These are phyloP conservation scores for Zonotrichia albicollis DNA, from an alignment of 2,797 vertebrate species.

Conservation along the genomic window DNA sequence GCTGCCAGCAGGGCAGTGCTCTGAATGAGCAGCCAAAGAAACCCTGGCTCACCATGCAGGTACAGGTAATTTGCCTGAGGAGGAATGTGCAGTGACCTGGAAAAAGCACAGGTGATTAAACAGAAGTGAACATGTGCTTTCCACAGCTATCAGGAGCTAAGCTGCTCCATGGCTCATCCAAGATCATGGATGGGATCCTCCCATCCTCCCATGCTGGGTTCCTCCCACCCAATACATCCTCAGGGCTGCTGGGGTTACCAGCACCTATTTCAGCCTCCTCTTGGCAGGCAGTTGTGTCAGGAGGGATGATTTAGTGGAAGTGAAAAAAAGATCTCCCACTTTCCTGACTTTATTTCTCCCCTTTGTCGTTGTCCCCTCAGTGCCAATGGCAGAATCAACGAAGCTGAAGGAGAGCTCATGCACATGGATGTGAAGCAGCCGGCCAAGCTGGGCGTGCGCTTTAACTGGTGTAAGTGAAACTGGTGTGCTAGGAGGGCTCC, in stretches of 20 bases:
- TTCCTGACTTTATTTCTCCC: neutral
- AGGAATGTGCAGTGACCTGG: neutral
- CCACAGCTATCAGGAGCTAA: neutral
- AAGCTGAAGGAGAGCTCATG: conserved; percentile 81
- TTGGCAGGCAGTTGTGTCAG: neutral
- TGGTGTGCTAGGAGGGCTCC: neutral
- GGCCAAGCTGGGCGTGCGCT: conserved; percentile 87
- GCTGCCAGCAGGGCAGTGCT: neutral
- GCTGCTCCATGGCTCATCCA: neutral
- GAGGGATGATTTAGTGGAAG: neutral
- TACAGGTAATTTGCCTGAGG: neutral
- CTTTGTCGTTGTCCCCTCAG: conserved; percentile 64
- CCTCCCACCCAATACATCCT: rapidly evolving
- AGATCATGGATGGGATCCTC: neutral
- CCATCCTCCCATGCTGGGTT: neutral
- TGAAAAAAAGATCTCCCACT: neutral
- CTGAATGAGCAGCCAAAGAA: neutral
- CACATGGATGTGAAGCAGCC: conserved; percentile 82
- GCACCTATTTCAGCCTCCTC: neutral
- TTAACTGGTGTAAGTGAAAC: conserved; percentile 83
- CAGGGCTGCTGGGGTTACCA: neutral
- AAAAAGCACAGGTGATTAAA: neutral
- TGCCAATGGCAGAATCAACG: conserved; percentile 78
- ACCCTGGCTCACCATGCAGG: neutral
- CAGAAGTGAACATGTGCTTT: neutral